phyloP scores from a whole-genome alignment of 2,113 vertebrate species.

The Caretta caretta region DNA sequence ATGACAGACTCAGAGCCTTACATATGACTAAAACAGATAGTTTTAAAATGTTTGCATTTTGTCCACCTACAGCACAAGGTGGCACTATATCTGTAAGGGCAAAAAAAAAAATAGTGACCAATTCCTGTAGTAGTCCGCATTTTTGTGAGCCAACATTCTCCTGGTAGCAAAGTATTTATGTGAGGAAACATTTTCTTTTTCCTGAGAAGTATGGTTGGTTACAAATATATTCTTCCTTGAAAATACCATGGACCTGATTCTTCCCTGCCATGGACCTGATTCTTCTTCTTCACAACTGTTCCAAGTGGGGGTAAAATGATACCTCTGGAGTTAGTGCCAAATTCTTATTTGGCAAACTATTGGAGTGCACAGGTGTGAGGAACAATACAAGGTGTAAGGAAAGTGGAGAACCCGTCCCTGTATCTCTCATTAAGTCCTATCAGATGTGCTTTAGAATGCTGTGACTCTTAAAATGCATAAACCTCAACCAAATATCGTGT shows the following conservation, averaged over 20 bases:
- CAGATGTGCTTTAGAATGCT: neutral
- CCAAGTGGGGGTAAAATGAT: neutral
- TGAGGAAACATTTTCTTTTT: neutral
- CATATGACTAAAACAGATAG: neutral
- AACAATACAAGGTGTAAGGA: neutral
- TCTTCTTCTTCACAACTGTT: neutral
- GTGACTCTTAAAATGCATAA: neutral
- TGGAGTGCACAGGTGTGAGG: neutral
- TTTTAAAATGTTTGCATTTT: neutral
- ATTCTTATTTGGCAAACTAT: neutral
- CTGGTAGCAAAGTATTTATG: neutral
- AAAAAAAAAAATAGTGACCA: neutral
- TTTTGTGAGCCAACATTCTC: neutral
- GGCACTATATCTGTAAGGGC: neutral
- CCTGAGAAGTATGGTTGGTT: neutral
- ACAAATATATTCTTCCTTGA: neutral
- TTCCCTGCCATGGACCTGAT: neutral
- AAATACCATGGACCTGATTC: neutral
- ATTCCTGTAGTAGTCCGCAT: accelerated
- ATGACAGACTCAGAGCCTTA: too few species aligned
- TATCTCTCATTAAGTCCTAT: neutral
- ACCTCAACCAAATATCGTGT: neutral
- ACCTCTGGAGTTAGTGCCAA: neutral
- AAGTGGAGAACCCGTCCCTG: neutral
- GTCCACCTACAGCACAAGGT: neutral